These are phyloP conservation scores for Andrena marginata DNA, from an alignment of 2,888 invertebrate species.

Conservation along the genomic window DNA sequence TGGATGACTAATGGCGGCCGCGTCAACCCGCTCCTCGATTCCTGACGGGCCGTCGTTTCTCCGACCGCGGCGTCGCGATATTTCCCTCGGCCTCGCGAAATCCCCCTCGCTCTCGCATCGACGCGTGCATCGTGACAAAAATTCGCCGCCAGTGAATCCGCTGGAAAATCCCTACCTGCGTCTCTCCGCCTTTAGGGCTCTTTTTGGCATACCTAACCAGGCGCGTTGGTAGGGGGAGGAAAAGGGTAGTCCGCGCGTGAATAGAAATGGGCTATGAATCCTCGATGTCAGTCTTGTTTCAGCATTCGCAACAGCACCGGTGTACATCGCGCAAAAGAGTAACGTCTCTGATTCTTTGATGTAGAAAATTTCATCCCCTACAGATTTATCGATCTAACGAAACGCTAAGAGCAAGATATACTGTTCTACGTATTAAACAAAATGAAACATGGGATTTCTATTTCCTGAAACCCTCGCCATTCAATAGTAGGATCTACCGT, in stretches of 20 bases:
- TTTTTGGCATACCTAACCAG: slow-evolving; percentile 4
- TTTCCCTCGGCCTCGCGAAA: slow-evolving; percentile 21
- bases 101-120: slow-evolving; percentile 14
- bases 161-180: background rate
- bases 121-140: slow-evolving; percentile 27
- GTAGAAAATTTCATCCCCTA: slow-evolving; percentile 4
- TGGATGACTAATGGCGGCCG: slow-evolving; percentile 63
- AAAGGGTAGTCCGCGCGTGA: background rate
- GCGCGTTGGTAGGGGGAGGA: background rate
- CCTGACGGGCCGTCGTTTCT: slow-evolving; percentile 29
- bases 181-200: background rate
- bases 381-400: background rate
- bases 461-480: background rate
- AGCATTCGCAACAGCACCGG: background rate
- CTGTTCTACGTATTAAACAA: background rate
- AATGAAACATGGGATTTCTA: background rate
- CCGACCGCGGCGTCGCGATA: slow-evolving; percentile 7
- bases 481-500: slow-evolving; percentile 28
- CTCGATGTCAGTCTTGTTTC: background rate
- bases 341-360: background rate
- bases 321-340: background rate
- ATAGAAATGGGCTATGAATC: slow-evolving; percentile 1
- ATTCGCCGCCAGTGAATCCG: slow-evolving; percentile 29
- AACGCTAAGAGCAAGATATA: background rate
- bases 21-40: slow-evolving; percentile 59